Percentiles rank a stretch among this genome's conserved stretches.
phyloP scores from a whole-genome alignment of 2,113 vertebrate genomes.

The Festucalex cinctus region DNA sequence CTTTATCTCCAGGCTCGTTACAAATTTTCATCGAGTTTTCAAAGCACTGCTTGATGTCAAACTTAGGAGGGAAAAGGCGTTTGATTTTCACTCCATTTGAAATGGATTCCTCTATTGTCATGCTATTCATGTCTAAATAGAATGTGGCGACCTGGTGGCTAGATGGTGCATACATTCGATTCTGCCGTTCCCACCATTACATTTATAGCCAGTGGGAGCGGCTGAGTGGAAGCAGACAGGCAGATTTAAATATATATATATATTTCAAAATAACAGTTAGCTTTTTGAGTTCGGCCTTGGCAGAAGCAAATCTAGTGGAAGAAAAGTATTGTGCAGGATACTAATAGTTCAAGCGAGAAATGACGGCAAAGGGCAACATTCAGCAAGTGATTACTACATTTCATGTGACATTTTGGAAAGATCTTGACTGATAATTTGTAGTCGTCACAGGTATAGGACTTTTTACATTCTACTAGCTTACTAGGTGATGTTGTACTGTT shows the following conservation, averaged over 20 bases:
- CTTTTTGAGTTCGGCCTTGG: not conserved
- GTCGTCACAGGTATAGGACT: not conserved
- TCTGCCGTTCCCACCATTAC: not conserved
- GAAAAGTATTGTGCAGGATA: too few relatives aligned
- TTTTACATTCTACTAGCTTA: not conserved
- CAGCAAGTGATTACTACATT: not conserved
- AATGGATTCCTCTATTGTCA: not conserved
- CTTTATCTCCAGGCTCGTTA: slow-evolving; percentile 16
- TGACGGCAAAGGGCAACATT: not conserved
- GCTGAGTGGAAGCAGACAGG: not conserved
- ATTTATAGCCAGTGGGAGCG: not conserved
- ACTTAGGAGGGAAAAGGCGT: not conserved
- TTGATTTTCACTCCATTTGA: not conserved
- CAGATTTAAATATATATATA: not conserved
- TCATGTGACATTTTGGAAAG: not conserved
- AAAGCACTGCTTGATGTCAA: slow-evolving; percentile 10
- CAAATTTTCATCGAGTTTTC: slow-evolving; percentile 13
- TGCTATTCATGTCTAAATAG: not conserved
- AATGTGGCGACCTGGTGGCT: not conserved
- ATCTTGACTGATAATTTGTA: not conserved
- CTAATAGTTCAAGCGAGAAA: too few relatives aligned
- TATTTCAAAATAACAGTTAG: not conserved
- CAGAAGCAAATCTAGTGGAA: too few relatives aligned
- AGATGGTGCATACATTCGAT: not conserved
- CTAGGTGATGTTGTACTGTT: not conserved